phyloP scores from a whole-genome alignment of 2,797 vertebrate species.

The Emys orbicularis region DNA sequence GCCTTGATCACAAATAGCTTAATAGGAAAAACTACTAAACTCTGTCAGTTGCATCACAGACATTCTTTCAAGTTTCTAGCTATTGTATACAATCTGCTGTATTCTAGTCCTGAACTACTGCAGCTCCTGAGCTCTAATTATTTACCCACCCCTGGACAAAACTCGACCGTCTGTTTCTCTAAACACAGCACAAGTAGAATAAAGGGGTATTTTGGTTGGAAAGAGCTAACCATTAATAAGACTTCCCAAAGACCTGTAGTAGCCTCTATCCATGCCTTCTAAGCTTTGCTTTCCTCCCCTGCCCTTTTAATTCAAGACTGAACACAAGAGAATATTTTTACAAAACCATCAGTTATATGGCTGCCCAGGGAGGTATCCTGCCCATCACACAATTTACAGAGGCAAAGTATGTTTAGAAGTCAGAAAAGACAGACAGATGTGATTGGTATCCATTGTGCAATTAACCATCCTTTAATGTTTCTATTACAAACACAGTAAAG shows the following conservation, averaged over 20 bases:
- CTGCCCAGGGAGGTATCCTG: not conserved
- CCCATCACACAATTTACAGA: not conserved
- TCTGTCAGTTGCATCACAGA: not conserved
- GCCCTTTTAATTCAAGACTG: not conserved
- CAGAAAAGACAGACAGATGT: not conserved
- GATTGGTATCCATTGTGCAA: not conserved
- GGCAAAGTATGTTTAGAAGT: not conserved
- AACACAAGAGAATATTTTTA: not conserved
- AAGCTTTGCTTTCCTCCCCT: not conserved
- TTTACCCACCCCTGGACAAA: not conserved
- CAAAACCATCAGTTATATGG: not conserved
- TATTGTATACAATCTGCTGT: not conserved
- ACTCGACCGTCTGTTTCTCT: not conserved
- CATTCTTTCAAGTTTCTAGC: not conserved
- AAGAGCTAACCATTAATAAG: not conserved
- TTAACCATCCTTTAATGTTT: conserved; percentile 70
- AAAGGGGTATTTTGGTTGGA: not conserved
- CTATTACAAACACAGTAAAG: conserved; percentile 54
- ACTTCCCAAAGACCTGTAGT: not conserved
- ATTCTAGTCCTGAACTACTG: not conserved
- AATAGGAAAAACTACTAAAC: not conserved
- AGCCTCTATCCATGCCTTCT: not conserved
- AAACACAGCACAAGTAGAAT: not conserved
- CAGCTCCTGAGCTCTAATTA: not conserved
- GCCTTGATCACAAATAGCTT: not conserved